Evolutionary conservation across 2,113 vertebrate species (phyloP), one percentile per base, ranked within the genome.

Genomic region (Pseudopipra pipra): DNA sequence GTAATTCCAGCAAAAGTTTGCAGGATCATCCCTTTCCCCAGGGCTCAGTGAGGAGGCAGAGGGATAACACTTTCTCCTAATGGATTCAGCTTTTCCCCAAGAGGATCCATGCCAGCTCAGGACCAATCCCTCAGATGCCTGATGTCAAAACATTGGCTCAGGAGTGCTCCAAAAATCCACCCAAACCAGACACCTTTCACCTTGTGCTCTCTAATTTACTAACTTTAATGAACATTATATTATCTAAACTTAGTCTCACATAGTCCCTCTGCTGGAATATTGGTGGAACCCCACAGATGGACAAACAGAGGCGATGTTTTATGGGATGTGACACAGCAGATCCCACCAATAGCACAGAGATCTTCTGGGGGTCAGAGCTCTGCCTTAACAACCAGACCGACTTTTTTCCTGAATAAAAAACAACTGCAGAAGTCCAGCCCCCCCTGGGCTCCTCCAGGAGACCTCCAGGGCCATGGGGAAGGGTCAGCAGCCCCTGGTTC

Each of bases 381-480:
- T 25, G 20, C 59, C 52, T 30, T 31, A 21, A 15, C 74, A 25
- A 7, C 37, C 44, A 14, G 3, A 22, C 1, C 52, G 14, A 27
- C 23, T 14, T 33, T 1, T 19, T 23, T 16, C 1, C 14, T 0
- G n/a, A 49, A 76, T 27, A 58, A 72, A 39, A n/a, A n/a, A 0
- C 46, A 51, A 15, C 51, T 5, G 4, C 2, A 44, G 35, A 11
- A 18, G 14, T 3, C 43, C 28, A 12, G 24, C 7, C 15, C 31
- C 16, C 55, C 33, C 67, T 16, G 54, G 68, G 70, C 63, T 72
- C 22, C 55, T 54, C 3, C 27, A 33, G 47, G 85, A 61, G 49
- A 47, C 27, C 27, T 54, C 59, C 87, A 21, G 55, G 1, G 44
- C 30, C 0, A 5, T 8, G 62, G 39, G 9, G 37, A 76, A 54